Evolutionary conservation across 2,113 vertebrate species (phyloP).

Genomic region (Athene noctua): DNA sequence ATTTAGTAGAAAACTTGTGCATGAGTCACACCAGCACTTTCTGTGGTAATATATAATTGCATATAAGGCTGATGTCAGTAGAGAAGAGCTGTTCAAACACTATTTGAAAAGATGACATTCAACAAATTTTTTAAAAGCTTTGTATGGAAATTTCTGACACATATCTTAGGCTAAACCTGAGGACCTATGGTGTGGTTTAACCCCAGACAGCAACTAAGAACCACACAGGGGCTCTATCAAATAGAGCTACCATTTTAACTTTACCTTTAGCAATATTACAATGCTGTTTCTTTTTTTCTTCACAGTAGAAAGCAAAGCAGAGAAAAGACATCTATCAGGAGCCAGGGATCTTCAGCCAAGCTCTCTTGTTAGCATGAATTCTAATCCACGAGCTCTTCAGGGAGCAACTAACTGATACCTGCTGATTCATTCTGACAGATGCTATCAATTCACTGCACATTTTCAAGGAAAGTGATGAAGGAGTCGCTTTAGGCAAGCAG

Average conservation of each 20-base stretch:
- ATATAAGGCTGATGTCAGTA: neutral
- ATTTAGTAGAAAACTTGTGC: neutral
- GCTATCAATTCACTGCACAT: neutral
- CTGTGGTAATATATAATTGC: neutral
- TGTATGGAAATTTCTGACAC: neutral
- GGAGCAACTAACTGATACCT: neutral
- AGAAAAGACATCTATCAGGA: neutral
- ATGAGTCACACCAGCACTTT: neutral
- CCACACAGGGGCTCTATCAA: neutral
- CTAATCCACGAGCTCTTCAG: neutral
- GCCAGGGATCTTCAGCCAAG: neutral
- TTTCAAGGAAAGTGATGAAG: neutral
- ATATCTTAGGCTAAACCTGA: neutral
- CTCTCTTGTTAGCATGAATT: neutral
- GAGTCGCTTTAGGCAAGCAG: neutral
- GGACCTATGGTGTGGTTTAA: neutral
- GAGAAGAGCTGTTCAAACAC: neutral
- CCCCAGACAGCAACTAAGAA: no score
- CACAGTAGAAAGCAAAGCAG: neutral
- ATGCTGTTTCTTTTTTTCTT: neutral
- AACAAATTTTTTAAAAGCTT: neutral
- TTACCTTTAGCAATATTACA: neutral
- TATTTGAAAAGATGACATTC: neutral
- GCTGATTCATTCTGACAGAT: slow-evolving; percentile 17
- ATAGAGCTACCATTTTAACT: neutral